Evolutionary conservation across 2,113 vertebrate genomes (phyloP).

Genomic region (Charina bottae): DNA sequence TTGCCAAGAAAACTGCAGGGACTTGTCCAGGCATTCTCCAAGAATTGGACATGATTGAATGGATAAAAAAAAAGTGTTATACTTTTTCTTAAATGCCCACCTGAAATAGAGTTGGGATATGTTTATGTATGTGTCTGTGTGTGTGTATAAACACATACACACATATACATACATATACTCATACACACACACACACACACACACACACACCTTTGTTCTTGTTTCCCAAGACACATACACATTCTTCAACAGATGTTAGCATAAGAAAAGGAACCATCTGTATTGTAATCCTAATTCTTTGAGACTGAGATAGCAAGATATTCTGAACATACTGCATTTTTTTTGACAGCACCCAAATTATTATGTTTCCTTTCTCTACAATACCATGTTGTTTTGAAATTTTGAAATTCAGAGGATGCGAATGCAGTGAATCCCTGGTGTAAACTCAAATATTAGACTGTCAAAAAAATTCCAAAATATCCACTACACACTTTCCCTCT

Average conservation of each 20-base stretch:
- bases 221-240: not conserved
- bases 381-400: not conserved
- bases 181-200: no score
- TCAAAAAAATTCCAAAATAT: not conserved
- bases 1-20: no score
- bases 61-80: no score
- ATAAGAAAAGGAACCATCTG: not conserved
- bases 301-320: not conserved
- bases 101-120: no score
- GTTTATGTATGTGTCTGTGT: no score
- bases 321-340: no score
- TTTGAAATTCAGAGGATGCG: conserved; percentile 3
- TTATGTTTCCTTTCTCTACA: not conserved
- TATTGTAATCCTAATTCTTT: not conserved
- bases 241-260: not conserved
- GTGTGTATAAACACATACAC: no score
- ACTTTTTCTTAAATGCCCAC: no score
- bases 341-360: not conserved
- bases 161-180: no score
- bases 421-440: not conserved
- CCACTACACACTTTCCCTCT: not conserved
- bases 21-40: no score
- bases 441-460: not conserved
- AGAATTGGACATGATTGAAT: no score
- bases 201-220: no score